phyloP scores from a whole-genome alignment of 2,113 vertebrate genomes.

The Bungarus multicinctus region DNA sequence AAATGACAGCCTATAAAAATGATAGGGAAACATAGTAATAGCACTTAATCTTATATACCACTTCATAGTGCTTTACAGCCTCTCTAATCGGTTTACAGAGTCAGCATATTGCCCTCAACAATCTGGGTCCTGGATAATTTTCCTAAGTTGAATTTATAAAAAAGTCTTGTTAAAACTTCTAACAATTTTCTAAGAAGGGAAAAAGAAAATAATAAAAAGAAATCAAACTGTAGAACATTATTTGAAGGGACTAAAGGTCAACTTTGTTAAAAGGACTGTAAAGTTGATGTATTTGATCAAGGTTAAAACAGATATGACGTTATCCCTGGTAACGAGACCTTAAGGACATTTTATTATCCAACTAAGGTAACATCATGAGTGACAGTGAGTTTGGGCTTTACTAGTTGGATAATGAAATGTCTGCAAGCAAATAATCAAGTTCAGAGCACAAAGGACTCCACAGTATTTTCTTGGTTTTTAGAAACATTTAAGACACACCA shows the following conservation, averaged over 20 bases:
- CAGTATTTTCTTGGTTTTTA: conserved; percentile 31
- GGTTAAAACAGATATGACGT: neutral
- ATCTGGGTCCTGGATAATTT: neutral
- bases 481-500: conserved; percentile 19
- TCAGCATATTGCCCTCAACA: neutral
- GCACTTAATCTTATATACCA: neutral
- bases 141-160: neutral
- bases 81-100: neutral
- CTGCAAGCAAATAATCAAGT: neutral
- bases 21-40: neutral
- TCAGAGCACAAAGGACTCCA: neutral
- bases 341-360: neutral
- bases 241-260: neutral
- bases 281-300: neutral
- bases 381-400: neutral
- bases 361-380: neutral
- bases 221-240: neutral
- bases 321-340: neutral
- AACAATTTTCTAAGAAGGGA: neutral
- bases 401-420: neutral
- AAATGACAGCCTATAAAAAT: neutral
- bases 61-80: neutral
- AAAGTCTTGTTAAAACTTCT: neutral
- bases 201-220: neutral
- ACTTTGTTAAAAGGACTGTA: neutral